Evolutionary conservation across 1,140 invertebrate species (phyloP), one percentile per base, ranked within the genome.

Genomic region (Metopolophium dirhodum): DNA sequence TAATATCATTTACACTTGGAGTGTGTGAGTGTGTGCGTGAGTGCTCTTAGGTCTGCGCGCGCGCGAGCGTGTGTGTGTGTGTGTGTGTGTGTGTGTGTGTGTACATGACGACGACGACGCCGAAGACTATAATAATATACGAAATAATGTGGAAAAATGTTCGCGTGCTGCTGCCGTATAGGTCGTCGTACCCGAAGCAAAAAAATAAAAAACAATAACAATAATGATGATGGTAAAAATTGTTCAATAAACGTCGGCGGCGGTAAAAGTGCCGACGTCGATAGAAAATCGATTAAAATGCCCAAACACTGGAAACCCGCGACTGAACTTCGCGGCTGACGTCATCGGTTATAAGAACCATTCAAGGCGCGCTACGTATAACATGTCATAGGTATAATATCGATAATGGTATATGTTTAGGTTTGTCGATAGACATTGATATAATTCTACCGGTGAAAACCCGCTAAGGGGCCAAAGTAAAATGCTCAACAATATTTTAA

Each of bases 111-210:
- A n/a, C 61, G n/a, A n/a, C 30, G 30, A n/a, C 61, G n/a, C 18
- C 30, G 26, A 11, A 11, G 30, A 68, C 18, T 14, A 68, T 68
- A 68, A 68, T 85, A 82, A 37, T 37, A 41, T 45, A 9, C 41
- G 22, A 85, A 41, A 41, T 85, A 85, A 45, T 41, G 37, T 26
- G 20, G 23, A 45, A 85, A 85, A 85, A 85, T 26, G 2, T 37
- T 85, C 83, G 83, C 83, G 83, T 85, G 83, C 83, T 85, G 20
- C 22, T 77, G 83, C 11, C 22, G 20, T 4, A 45, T 85, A 41
- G 83, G 83, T 85, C 83, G 83, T 85, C 83, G 83, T 85, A 85
- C 83, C 41, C 83, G 82, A 41, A 45, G 83, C 20, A 6, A 85
- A 85, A 26, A 85, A 85, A 45, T 18, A 85, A 85, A 41, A 85